Evolutionary conservation across 2,113 vertebrate genomes (phyloP).

Genomic region (Neogale vison): DNA sequence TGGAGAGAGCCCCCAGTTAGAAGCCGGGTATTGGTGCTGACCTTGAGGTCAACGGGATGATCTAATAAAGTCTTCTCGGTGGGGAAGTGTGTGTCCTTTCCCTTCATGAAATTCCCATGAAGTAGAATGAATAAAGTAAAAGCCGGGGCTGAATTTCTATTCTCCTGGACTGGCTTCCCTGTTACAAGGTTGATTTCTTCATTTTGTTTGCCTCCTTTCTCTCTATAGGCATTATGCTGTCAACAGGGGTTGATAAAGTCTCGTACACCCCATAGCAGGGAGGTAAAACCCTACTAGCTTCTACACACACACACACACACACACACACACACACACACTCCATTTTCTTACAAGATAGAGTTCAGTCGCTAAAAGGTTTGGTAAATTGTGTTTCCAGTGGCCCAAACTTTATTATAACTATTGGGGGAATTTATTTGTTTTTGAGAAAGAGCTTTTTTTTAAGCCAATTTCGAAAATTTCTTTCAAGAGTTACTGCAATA

Average conservation of each 20-base stretch:
- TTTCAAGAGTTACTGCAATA: constrained; percentile 74
- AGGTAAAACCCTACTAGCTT: background rate
- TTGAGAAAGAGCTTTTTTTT: constrained; percentile 76
- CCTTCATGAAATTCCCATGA: background rate
- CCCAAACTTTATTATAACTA: constrained; percentile 54
- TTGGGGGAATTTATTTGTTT: constrained; percentile 68
- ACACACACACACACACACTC: background rate
- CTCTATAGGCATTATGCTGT: background rate
- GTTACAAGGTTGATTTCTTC: background rate
- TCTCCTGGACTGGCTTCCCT: background rate
- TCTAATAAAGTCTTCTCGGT: background rate
- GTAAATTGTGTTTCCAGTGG: constrained; percentile 57
- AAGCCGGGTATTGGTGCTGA: accelerated
- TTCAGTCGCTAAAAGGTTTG: constrained; percentile 58
- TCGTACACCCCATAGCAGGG: accelerated
- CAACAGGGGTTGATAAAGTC: background rate
- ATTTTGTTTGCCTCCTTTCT: background rate
- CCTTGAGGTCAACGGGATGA: background rate
- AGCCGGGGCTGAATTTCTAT: background rate
- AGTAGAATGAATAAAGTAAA: background rate
- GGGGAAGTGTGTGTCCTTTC: background rate
- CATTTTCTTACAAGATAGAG: constrained; percentile 37
- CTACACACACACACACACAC: background rate
- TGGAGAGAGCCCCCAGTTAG: background rate
- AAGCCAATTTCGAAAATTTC: constrained; percentile 76